phyloP scores from a whole-genome alignment of 2,797 vertebrate species.

The Urophycis tenuis region DNA sequence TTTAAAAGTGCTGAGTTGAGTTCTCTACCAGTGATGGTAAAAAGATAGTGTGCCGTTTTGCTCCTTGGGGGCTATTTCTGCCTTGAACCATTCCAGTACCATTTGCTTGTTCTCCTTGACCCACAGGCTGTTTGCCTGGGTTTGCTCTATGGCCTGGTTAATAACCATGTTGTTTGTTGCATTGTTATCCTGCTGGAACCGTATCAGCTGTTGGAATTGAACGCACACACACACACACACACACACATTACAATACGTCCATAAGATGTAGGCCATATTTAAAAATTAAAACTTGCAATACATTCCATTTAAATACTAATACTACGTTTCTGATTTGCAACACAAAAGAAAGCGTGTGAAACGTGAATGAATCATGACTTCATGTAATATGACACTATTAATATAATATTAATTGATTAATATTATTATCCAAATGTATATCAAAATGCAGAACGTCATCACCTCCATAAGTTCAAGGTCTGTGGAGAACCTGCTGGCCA shows the following conservation, averaged over 20 bases:
- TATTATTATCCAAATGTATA: no score
- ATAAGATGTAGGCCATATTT: neutral
- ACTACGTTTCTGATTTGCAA: neutral
- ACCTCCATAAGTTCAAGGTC: conserved; percentile 83
- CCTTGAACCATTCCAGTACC: conserved; percentile 73
- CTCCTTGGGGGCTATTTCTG: neutral
- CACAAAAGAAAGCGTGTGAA: neutral
- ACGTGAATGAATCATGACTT: neutral
- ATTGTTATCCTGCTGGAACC: conserved; percentile 59
- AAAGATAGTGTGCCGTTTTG: neutral
- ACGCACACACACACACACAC: conserved; percentile 17
- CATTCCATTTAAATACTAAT: neutral
- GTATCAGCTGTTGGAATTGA: conserved; percentile 64
- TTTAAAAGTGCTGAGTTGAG: neutral
- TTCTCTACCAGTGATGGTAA: neutral
- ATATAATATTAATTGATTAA: neutral
- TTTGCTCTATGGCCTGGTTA: conserved; percentile 79
- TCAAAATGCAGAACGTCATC: conserved; percentile 32
- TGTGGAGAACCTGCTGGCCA: conserved; percentile 77
- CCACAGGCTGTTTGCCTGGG: conserved; percentile 84
- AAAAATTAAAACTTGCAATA: neutral
- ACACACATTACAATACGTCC: conserved; percentile 2
- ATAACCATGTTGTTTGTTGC: conserved; percentile 49
- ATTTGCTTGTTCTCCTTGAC: conserved; percentile 67
- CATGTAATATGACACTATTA: neutral